Base-by-base conservation (phyloP, 2,888 invertebrate species). In the Chaetogeoica ovagalla region DNA sequence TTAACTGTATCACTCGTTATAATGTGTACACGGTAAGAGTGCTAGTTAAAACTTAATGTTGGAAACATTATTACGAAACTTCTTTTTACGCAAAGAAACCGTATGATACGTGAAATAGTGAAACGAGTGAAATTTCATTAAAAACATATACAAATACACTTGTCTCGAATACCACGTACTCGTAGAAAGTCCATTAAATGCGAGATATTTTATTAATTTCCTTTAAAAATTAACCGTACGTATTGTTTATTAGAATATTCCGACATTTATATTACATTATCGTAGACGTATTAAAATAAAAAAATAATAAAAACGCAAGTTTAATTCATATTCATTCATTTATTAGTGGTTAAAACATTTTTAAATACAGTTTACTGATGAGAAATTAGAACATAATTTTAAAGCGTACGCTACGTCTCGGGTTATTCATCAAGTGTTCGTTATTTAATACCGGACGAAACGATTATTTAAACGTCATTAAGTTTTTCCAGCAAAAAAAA, bases 81-180 rank as follows among this genome's bases (percentile, higher is more conserved):
- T 69, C 48, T 43, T 48, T 48, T 48, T 3, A 3, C 48, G 48
- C 2, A 19, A 0, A 52, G 9, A 30, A 30, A 37, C n/a, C 11
- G 6, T 52, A 69, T n/a, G 17, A 55, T 52, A n/a, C 19, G 21
- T 9, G 0, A 63, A 63, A 37, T 4, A 52, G 6, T n/a, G n/a
- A n/a, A 62, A 62, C 52, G 5, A 73, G 37, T n/a, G 15, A 15
- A 30, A 62, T 37, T 55, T 11, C n/a, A 37, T 73, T 73, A 63
- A 63, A 73, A 73, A 30, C 6, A 9, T 30, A 30, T 43, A 6
- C 7, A 43, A 43, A 43, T 43, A 6, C 43, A 43, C 43, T 43
- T 43, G 6, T 43, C 43, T 43, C 15, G n/a, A 37, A 30, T 52
- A 23, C 15, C 4, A 11, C 9, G 11, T 65, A n/a, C n/a, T 17